Percentiles rank a stretch among this genome's conserved stretches.
These are phyloP conservation scores for Maniola hyperantus DNA, from an alignment of 2,888 invertebrate genomes.

Conservation along the genomic window DNA sequence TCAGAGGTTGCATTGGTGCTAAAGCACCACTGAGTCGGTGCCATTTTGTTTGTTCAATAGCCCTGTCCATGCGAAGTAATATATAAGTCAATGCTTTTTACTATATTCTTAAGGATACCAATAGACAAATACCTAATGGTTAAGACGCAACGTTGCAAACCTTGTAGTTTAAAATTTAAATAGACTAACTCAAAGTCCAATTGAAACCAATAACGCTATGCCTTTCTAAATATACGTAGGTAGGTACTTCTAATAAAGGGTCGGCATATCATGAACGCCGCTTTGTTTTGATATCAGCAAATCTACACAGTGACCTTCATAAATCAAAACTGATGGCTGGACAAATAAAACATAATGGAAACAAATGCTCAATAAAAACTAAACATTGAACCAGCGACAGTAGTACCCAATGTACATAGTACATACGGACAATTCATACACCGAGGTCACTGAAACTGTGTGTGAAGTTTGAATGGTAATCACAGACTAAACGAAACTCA, in stretches of 20 bases:
- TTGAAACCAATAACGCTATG: slow-evolving; percentile 6
- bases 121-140: too few relatives aligned
- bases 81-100: too few relatives aligned
- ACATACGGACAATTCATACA: slow-evolving; percentile 28
- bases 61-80: too few relatives aligned
- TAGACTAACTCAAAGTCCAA: slow-evolving; percentile 3
- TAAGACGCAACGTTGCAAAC: background rate
- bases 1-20: too few relatives aligned
- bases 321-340: slow-evolving; percentile 31
- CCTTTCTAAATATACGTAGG: slow-evolving; percentile 14
- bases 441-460: slow-evolving; percentile 36
- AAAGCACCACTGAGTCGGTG: too few relatives aligned
- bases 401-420: background rate
- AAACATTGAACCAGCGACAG: slow-evolving; percentile 33
- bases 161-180: background rate
- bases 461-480: slow-evolving; percentile 25
- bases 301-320: slow-evolving; percentile 25
- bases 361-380: slow-evolving; percentile 33
- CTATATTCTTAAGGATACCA: too few relatives aligned
- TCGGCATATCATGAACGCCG: slow-evolving; percentile 14
- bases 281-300: slow-evolving; percentile 24
- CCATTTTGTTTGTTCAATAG: too few relatives aligned
- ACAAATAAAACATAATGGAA: slow-evolving; percentile 31
- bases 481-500: background rate
- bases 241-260: slow-evolving; percentile 15